Evolutionary conservation across 2,797 vertebrate species (phyloP), one percentile per base, ranked within the genome.

Genomic region (Selene dorsalis): DNA sequence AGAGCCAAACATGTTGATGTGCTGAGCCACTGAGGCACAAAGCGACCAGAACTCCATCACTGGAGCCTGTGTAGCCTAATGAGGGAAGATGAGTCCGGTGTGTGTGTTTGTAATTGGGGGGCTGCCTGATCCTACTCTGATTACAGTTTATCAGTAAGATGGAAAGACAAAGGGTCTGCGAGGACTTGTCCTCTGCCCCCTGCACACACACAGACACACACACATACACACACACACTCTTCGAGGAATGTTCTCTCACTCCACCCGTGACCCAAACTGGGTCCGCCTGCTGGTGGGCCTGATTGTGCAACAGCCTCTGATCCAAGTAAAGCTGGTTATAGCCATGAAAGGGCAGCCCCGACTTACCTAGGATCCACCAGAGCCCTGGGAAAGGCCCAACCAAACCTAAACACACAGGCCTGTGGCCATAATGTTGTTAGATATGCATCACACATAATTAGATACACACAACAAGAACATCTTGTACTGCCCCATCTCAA

Each of bases 291-390:
- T 80, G 61, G 41, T 72, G 16, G 59, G 28, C n/a, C 75, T 69
- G 70, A 45, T 88, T 91, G 74, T 84, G 65, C 77, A 85, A 90
- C 68, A 67, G 68, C 48, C 43, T 73, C 69, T 83, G 80, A 87
- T 86, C 84, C 83, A 72, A 47, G 75, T 38, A 88, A 92, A 91
- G 77, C 90, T 81, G 79, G 85, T 84, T 83, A 83, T 59, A 90
- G 81, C 80, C 52, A 1, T 80, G 73, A 75, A 76, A 81, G 62
- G 47, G 70, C 71, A 79, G 62, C 74, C 68, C 69, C 26, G 79
- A 84, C 76, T 90, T 84, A 87, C 64, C 77, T 61, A 52, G 59
- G 50, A 81, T 83, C 58, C 66, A 69, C 26, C 22, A 55, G 41
- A 77, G 58, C 75, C 70, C 75, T 76, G 61, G 64, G 74, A 89